Conservation (phyloP, 2,113 vertebrate species). For the Marmota flaviventris region DNA sequence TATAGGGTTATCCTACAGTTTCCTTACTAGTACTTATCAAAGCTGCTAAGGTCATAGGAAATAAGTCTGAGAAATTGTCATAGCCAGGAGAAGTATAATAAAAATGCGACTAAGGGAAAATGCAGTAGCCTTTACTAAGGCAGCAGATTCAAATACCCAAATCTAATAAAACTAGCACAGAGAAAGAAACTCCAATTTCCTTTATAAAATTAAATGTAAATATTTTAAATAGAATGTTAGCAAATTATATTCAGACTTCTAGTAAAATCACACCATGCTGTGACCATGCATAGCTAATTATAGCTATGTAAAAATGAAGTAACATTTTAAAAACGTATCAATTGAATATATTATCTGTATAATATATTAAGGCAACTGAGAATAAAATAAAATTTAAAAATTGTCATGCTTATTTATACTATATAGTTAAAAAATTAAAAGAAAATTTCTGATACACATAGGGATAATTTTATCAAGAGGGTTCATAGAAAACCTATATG, state of each 20-base stretch:
- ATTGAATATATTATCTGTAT: not conserved
- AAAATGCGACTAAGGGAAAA: not conserved
- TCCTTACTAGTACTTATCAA: not conserved
- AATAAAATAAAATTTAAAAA: constrained; percentile 36
- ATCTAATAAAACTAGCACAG: not conserved
- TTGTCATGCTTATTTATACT: not conserved
- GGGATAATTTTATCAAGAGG: not conserved
- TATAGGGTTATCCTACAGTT: not conserved
- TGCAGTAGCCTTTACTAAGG: not conserved
- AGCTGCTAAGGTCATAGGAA: not conserved
- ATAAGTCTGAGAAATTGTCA: not conserved
- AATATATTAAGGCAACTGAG: not conserved
- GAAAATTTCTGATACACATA: not conserved
- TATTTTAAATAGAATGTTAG: constrained; percentile 40
- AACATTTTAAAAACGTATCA: constrained; percentile 7
- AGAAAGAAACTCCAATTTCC: not conserved
- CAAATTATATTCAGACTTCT: not conserved
- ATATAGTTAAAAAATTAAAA: not conserved
- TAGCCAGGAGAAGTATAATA: not conserved
- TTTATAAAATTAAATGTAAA: constrained; percentile 41
- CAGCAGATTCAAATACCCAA: not conserved
- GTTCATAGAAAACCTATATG: not conserved
- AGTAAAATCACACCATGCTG: not conserved
- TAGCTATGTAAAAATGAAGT: not conserved
- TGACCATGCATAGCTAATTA: not conserved